phyloP scores from a whole-genome alignment of 2,888 invertebrate genomes.

The Alitta virens region DNA sequence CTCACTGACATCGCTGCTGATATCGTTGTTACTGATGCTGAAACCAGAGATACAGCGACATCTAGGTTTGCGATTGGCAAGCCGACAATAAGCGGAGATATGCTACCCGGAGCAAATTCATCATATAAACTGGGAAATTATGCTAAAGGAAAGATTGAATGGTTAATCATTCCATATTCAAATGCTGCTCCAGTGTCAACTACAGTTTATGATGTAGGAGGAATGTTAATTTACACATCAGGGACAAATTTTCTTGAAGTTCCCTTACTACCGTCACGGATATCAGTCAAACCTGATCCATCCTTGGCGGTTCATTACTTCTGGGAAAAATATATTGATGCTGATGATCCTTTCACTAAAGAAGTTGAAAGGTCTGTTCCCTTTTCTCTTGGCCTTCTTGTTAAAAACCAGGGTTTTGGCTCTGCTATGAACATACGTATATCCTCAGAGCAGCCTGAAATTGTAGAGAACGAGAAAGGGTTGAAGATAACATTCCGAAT shows the following conservation, averaged over 20 bases:
- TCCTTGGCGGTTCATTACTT: conserved; percentile 36
- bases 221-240: conserved; percentile 34
- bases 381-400: conserved; percentile 33
- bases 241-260: conserved; percentile 32
- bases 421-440: conserved; percentile 31
- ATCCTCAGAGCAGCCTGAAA: conserved; percentile 38
- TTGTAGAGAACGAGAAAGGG: conserved; percentile 41
- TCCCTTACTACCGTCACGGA: conserved; percentile 35
- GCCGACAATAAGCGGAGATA: background rate
- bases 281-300: conserved; percentile 39
- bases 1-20: conserved; percentile 27
- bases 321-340: conserved; percentile 36
- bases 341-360: conserved; percentile 36
- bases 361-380: conserved; percentile 33
- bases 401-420: conserved; percentile 34
- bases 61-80: conserved; percentile 30
- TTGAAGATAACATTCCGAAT: conserved; percentile 34
- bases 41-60: conserved; percentile 20
- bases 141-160: conserved; percentile 27
- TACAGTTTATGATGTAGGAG: conserved; percentile 34
- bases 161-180: conserved; percentile 38
- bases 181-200: conserved; percentile 32
- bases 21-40: conserved; percentile 21
- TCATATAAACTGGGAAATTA: too few species aligned
- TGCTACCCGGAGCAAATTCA: background rate